A percentile compares a stretch with the other conserved stretches of the same genome.
Conservation (phyloP, 2,888 invertebrate genomes). For the Eucera pruinosa region DNA sequence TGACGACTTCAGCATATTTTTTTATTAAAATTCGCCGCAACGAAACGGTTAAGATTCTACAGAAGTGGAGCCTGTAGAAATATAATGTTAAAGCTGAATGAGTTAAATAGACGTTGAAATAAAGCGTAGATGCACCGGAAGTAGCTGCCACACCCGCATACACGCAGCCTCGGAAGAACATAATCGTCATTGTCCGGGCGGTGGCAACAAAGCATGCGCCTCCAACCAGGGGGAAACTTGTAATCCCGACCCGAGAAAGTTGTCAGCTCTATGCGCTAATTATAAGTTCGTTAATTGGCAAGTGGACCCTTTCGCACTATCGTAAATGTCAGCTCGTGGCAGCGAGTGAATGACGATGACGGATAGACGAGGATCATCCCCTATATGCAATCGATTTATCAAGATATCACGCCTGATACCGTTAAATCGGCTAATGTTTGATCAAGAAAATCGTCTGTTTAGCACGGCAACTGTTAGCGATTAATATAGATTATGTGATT, state of each 20-base stretch:
- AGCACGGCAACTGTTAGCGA: background rate
- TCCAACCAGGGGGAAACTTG: constrained; percentile 59
- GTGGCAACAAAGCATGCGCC: constrained; percentile 60
- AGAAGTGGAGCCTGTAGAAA: too few relatives aligned
- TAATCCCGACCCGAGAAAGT: constrained; percentile 66
- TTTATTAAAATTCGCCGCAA: too few relatives aligned
- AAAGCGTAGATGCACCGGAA: too few relatives aligned
- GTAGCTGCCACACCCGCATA: too few relatives aligned
- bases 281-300: constrained; percentile 80
- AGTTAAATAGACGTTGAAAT: too few relatives aligned
- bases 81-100: too few relatives aligned
- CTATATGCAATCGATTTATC: constrained; percentile 21
- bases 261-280: constrained; percentile 73
- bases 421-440: background rate
- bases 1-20: too few relatives aligned
- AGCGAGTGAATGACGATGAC: constrained; percentile 42
- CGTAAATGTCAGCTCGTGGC: constrained; percentile 35
- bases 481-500: background rate
- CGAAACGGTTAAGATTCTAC: too few relatives aligned
- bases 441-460: background rate
- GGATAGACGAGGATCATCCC: constrained; percentile 23
- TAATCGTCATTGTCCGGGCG: constrained; percentile 65
- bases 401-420: constrained; percentile 10
- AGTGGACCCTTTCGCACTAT: constrained; percentile 53
- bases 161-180: constrained; percentile 22